Evolutionary conservation across 2,888 invertebrate species (phyloP).

Genomic region (Drosophila yooni): DNA sequence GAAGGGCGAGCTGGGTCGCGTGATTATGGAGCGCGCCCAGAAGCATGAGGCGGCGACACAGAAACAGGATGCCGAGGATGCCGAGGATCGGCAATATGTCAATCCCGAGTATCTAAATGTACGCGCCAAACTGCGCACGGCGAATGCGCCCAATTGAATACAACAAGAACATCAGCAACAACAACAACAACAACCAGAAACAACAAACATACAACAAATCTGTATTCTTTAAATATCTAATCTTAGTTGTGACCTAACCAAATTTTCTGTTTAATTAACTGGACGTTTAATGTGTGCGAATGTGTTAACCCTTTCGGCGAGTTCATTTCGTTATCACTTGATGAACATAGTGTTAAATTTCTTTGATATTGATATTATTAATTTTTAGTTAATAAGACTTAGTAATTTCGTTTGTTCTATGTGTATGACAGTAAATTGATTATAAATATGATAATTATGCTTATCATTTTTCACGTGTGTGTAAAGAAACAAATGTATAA

Average conservation of each 20-base stretch:
- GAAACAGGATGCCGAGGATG: constrained; percentile 77
- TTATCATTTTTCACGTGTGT: constrained; percentile 32
- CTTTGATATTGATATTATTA: constrained; percentile 64
- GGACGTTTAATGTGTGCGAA: constrained; percentile 23
- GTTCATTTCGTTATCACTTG: constrained; percentile 21
- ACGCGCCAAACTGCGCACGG: constrained; percentile 88
- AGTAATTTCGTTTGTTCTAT: constrained; percentile 29
- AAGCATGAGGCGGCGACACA: constrained; percentile 82
- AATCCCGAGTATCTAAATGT: constrained; percentile 88
- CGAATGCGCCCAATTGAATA: constrained; percentile 72
- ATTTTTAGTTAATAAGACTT: constrained; percentile 38
- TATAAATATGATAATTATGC: constrained; percentile 15
- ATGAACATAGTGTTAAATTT: constrained; percentile 23
- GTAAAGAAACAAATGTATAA: constrained; percentile 66
- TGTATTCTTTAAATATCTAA: constrained; percentile 17
- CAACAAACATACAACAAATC: constrained; percentile 1
- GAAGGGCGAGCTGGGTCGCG: constrained; percentile 83
- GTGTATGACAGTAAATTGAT: constrained; percentile 41
- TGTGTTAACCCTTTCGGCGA: constrained; percentile 12
- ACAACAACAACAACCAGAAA: background rate
- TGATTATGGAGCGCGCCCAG: constrained; percentile 85
- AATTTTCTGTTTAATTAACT: constrained; percentile 59
- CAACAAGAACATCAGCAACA: background rate
- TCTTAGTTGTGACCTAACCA: constrained; percentile 68
- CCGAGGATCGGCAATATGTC: constrained; percentile 84